These are phyloP conservation scores for Sturmia bella DNA, from an alignment of 2,888 invertebrate genomes.

Conservation along the genomic window DNA sequence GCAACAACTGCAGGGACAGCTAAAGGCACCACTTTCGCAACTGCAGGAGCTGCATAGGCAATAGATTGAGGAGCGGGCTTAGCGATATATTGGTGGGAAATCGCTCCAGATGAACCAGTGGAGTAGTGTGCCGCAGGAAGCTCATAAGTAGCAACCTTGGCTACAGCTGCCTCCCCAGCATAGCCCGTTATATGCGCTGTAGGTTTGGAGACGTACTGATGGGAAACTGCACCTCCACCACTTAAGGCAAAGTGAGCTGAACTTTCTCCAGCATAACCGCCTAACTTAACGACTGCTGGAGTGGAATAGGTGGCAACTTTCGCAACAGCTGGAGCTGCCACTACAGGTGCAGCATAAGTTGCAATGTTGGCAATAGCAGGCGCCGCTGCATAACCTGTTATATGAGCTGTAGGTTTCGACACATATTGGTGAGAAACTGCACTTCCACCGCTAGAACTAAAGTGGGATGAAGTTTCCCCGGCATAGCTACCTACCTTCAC, in stretches of 20 bases:
- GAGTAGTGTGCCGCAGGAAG: constrained; percentile 68
- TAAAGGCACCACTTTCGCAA: constrained; percentile 67
- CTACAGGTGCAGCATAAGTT: constrained; percentile 67
- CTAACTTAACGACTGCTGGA: constrained; percentile 59
- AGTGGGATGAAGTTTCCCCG: constrained; percentile 40
- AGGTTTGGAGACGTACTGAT: constrained; percentile 70
- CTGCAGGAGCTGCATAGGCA: constrained; percentile 63
- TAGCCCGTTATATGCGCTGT: constrained; percentile 67
- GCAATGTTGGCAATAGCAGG: constrained; percentile 73
- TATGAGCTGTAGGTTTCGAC: constrained; percentile 77
- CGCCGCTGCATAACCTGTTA: constrained; percentile 72
- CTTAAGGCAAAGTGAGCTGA: constrained; percentile 55
- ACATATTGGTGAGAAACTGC: constrained; percentile 74
- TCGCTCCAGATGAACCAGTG: constrained; percentile 71
- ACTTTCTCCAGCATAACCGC: constrained; percentile 30
- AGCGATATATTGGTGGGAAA: constrained; percentile 75
- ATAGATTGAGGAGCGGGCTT: constrained; percentile 69
- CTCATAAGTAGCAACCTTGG: constrained; percentile 71
- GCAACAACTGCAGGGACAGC: constrained; percentile 44
- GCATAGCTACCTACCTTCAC: constrained; percentile 53
- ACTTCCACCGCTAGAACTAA: constrained; percentile 61
- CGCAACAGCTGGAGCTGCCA: constrained; percentile 53
- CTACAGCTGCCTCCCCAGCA: constrained; percentile 4
- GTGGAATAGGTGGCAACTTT: constrained; percentile 68
- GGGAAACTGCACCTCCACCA: constrained; percentile 69